Evolutionary conservation across 2,888 invertebrate genomes (phyloP).

Genomic region (Acronicta alni): DNA sequence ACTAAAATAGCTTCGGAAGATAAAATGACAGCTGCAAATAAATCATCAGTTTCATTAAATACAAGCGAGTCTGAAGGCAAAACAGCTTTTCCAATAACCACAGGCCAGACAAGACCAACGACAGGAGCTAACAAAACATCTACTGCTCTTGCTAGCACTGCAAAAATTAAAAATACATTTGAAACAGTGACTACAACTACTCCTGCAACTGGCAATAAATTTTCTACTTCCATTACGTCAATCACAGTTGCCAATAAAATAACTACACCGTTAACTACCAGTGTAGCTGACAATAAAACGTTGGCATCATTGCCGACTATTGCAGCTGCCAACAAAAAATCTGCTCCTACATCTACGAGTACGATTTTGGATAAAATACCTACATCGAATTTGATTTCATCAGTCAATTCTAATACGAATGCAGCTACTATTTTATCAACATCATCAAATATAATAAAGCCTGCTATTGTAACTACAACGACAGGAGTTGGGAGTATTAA

Average conservation of each 20-base stretch:
- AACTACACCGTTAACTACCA: not conserved
- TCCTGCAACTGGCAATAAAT: conserved; percentile 2
- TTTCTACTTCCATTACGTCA: not conserved
- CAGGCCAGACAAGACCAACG: no score
- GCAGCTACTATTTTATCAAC: conserved; percentile 8
- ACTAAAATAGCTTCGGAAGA: not conserved
- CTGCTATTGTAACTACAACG: not conserved
- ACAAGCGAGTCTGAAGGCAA: not conserved
- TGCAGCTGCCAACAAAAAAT: conserved; percentile 5
- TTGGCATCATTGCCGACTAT: not conserved
- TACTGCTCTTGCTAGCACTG: conserved; percentile 22
- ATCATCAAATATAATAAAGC: conserved; percentile 15
- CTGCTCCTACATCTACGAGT: not conserved
- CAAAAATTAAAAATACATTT: not conserved
- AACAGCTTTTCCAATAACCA: not conserved
- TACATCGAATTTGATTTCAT: conserved; percentile 26
- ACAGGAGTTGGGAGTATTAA: conserved; percentile 19
- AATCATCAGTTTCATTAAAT: conserved; percentile 4
- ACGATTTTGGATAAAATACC: conserved; percentile 4
- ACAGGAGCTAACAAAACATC: conserved; percentile 8
- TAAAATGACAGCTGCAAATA: conserved; percentile 1
- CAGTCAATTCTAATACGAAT: conserved; percentile 34
- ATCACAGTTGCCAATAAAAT: not conserved
- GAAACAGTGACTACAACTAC: not conserved
- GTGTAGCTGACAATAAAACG: conserved; percentile 7